Conservation (phyloP, 2,888 invertebrate species). For the Eupithecia centaureata region DNA sequence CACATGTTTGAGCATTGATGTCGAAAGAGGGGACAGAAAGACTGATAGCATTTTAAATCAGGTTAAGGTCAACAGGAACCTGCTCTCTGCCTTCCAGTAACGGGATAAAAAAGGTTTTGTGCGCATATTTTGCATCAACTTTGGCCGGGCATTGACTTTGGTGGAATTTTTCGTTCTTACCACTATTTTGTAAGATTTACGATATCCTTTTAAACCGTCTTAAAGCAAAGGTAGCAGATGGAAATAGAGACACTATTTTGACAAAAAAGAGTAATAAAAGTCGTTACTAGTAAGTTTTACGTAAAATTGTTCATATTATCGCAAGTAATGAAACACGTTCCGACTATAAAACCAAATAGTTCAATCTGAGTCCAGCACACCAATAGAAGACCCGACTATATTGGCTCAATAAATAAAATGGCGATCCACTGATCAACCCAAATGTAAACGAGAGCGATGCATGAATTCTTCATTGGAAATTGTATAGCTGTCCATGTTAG, state of each 20-base stretch:
- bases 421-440: conserved; percentile 70
- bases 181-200: not conserved
- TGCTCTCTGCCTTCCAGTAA: conserved; percentile 27
- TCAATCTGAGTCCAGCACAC: conserved; percentile 33
- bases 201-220: not conserved
- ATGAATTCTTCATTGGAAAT: conserved; percentile 84
- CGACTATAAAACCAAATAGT: conserved; percentile 48
- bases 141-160: conserved; percentile 26
- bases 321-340: conserved; percentile 35
- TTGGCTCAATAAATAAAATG: conserved; percentile 72
- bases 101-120: conserved; percentile 20
- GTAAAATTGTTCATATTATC: not conserved
- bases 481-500: conserved; percentile 80
- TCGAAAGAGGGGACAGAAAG: conserved; percentile 43
- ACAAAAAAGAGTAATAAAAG: not conserved
- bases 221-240: not conserved
- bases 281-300: too few species aligned
- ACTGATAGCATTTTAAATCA: conserved; percentile 81
- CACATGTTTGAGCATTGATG: conserved; percentile 38
- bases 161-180: not conserved
- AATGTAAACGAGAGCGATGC: conserved; percentile 76
- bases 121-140: conserved; percentile 27
- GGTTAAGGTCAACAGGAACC: conserved; percentile 76
- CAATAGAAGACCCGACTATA: conserved; percentile 52
- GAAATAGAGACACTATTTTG: not conserved